phyloP scores from a whole-genome alignment of 2,797 vertebrate genomes.

The Rhodeus uyekii region DNA sequence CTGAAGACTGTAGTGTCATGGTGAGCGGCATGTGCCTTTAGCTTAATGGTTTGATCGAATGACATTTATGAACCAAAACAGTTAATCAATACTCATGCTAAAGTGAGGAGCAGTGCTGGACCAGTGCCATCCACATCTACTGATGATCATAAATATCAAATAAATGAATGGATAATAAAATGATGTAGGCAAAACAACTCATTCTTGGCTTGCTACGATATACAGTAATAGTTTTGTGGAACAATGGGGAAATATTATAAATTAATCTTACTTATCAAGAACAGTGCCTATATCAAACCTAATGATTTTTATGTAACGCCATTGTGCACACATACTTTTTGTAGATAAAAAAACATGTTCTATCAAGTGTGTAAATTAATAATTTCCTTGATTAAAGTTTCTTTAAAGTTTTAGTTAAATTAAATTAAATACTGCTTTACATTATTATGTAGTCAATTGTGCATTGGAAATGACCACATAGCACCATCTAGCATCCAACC shows the following conservation, averaged over 20 bases:
- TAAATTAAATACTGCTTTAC: no score
- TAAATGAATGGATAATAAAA: neutral
- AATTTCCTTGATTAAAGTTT: neutral
- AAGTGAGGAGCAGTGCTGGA: neutral
- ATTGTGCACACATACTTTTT: neutral
- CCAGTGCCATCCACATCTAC: neutral
- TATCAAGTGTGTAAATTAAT: neutral
- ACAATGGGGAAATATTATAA: neutral
- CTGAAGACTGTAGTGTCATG: constrained; percentile 92
- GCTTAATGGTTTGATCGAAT: neutral
- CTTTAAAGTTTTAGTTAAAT: neutral
- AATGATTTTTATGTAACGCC: neutral
- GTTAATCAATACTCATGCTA: no score
- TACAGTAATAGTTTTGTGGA: neutral
- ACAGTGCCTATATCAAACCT: neutral
- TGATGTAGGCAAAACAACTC: neutral
- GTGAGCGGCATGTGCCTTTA: constrained; percentile 65
- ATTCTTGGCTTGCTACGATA: neutral
- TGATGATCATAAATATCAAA: neutral
- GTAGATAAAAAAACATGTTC: neutral
- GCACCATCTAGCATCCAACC: neutral
- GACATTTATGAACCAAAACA: neutral
- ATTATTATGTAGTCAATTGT: neutral
- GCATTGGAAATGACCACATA: neutral
- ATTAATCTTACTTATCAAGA: neutral